Conservation (phyloP, 1,140 invertebrate genomes). For the Laupala kohalensis region DNA sequence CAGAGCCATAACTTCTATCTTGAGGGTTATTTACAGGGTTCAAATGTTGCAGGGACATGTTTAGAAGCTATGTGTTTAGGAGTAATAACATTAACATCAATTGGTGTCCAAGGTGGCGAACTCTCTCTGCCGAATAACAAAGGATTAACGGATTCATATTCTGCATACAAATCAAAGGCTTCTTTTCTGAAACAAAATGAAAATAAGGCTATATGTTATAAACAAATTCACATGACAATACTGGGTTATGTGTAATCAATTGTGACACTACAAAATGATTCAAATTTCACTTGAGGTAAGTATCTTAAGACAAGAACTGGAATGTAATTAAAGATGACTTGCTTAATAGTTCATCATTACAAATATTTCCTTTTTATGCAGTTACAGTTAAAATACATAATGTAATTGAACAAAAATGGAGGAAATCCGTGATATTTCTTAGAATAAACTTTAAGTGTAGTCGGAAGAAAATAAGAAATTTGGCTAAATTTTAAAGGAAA, state of each 20-base stretch:
- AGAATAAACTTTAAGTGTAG: no score
- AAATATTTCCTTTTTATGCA: no score
- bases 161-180: not conserved
- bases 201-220: not conserved
- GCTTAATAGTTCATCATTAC: no score
- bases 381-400: no score
- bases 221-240: not conserved
- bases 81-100: conserved; percentile 25
- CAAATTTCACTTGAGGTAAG: not conserved
- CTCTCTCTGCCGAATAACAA: not conserved
- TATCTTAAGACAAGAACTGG: not conserved
- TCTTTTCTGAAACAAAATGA: not conserved
- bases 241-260: not conserved
- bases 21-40: no score
- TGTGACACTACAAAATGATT: not conserved
- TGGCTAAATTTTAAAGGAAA: no score
- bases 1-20: no score
- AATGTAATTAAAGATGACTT: not conserved
- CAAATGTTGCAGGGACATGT: conserved; percentile 26
- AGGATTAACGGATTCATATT: not conserved
- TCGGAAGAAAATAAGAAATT: no score
- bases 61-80: conserved; percentile 20
- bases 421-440: no score
- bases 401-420: no score
- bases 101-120: conserved; percentile 21